Evolutionary conservation across 1,140 invertebrate genomes (phyloP), one percentile per base, ranked within the genome.

Genomic region (Vollenhovia emeryi): DNA sequence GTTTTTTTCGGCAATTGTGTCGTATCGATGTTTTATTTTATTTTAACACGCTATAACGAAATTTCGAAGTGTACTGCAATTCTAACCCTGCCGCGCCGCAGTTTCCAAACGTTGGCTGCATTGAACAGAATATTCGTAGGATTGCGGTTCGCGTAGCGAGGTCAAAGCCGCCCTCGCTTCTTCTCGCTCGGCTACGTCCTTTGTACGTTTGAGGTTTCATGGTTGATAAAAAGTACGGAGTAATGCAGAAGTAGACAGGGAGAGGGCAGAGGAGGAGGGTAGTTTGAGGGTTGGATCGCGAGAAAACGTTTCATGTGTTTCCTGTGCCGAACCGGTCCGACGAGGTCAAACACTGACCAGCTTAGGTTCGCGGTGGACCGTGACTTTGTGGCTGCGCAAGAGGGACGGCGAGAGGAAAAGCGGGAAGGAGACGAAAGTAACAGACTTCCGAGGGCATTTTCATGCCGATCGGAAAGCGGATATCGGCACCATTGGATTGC

Each of bases 181-280:
- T 86, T 88, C 79, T 75, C 86, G 82, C 86, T 78, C 76, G 74
- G 79, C 86, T 86, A 79, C 83, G 73, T 89, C 89, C 91, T 92
- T 93, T 93, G 91, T 92, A 89, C 86, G 86, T 92, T 92, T 90
- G 90, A 90, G 92, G 91, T 92, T 92, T 93, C 89, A 71, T 78
- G 86, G 87, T 91, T 83, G 45, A 86, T 91, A 92, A 93, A 93
- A 92, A 93, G 87, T 92, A 88, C 84, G 74, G 90, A 82, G 50
- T 71, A 82, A 71, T 82, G 82, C 86, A 48, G 85, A 30, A 71
- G 48, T 30, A 62, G 21, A 43, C 21, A 30, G 55, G 7, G 11
- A 3, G 52, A 11, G 8, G 30, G 30, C 30, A 24, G 24, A 15
- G 11, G 13, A 48, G 60, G 55, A 27, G 50, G n/a, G 40, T 11